Base-by-base conservation (phyloP, 1,140 invertebrate genomes). In the Calliphora vicina region DNA sequence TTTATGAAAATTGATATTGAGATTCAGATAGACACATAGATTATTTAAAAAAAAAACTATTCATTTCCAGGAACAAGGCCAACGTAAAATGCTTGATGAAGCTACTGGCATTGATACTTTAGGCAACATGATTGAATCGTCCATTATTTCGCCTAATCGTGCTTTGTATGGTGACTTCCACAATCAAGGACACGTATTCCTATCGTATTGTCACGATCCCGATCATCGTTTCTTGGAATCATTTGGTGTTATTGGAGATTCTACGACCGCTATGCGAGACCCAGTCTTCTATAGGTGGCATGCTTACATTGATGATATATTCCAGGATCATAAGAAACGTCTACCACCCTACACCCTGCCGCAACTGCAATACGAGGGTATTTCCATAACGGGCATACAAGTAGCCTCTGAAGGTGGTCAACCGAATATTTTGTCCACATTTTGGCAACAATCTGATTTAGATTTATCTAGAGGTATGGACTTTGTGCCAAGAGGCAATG, bases 251-350 rank as follows among this genome's bases (percentile, higher is more conserved):
- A 95, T 95, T 92, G 94, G 93, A 17, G 94, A 95, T 86, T 91
- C 93, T 0, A 92, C 94, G 0, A 96, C 94, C 13, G 94, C 94
- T 6, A 95, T 96, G 95, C 92, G 96, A 15, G 96, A 97, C 90
- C 96, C 96, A 0, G 91, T 96, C 9, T 97, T 97, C 91, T 97
- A 97, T 90, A 93, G 95, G 87, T 97, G 94, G 94, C 96, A 97
- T 86, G 93, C 94, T 4, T 95, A 94, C 85, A 92, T 97, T 25
- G 95, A 97, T 86, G 93, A 96, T 81, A 91, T 97, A 4, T 97
- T 97, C 91, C 92, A 93, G 83, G 92, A 95, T 85, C 94, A 95
- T 89, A 97, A 97, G 90, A 92, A 92, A 29, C 94, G 93, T 6
- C 89, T 97, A 23, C 91, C 93, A 1, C 89, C 93, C 80, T 96